Percentiles rank a stretch among this genome's conserved stretches.
These are phyloP conservation scores for Siderastrea siderea DNA, from an alignment of 92 coral and sea anemone genomes.

Conservation along the genomic window DNA sequence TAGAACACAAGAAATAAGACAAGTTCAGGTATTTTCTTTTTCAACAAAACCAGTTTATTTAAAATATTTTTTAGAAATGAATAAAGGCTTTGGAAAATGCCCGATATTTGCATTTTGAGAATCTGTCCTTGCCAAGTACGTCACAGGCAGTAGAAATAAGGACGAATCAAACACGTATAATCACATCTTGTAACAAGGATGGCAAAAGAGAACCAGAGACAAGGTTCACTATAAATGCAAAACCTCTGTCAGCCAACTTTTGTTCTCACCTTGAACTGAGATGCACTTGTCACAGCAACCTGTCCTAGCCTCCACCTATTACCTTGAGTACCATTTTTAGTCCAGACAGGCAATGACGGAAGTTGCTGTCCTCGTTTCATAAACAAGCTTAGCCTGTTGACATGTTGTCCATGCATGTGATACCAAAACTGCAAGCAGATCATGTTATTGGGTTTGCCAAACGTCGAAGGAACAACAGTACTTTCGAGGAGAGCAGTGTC, in stretches of 20 bases:
- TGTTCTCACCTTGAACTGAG: conserved; percentile 75
- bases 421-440: conserved; percentile 95
- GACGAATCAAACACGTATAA: no score
- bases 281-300: conserved; percentile 70
- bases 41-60: no score
- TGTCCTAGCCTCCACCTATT: conserved; percentile 87
- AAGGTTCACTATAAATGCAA: no score
- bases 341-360: conserved; percentile 86
- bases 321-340: conserved; percentile 90
- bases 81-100: no score
- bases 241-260: not conserved
- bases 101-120: no score
- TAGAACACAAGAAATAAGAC: no score
- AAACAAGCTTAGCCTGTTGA: conserved; percentile 78
- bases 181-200: no score
- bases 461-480: conserved; percentile 77
- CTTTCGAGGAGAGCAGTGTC: conserved; percentile 83
- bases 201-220: no score
- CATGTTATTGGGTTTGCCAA: conserved; percentile 62
- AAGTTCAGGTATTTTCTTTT: no score
- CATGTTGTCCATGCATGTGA: conserved; percentile 98
- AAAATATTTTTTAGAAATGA: no score
- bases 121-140: no score
- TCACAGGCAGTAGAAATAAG: no score
- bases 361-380: conserved; percentile 71